A percentile compares a stretch with the other conserved stretches of the same genome.
Conservation (phyloP, 2,797 vertebrate species). For the Alcedo atthis region DNA sequence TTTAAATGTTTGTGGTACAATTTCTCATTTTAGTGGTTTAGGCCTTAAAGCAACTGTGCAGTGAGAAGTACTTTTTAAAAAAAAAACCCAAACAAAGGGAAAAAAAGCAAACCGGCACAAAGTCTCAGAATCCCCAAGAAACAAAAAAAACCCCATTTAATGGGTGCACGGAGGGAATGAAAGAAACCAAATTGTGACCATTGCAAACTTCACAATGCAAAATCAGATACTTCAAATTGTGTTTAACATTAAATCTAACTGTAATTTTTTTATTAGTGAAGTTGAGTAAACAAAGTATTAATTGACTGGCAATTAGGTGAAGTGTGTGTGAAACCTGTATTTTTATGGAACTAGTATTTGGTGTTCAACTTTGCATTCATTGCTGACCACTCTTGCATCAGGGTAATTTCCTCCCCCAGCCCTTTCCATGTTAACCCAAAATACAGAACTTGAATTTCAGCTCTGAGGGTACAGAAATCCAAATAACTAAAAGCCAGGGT, state of each 20-base stretch:
- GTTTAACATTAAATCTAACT: neutral
- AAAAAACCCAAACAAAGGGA: neutral
- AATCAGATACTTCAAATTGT: neutral
- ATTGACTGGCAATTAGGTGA: neutral
- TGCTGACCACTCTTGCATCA: neutral
- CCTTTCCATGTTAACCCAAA: neutral
- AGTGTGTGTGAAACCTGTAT: neutral
- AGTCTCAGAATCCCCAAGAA: neutral
- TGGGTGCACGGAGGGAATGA: neutral
- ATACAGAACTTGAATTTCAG: neutral
- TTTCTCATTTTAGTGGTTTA: neutral
- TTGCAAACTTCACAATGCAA: neutral
- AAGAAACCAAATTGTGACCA: neutral
- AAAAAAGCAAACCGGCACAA: neutral
- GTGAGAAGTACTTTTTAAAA: neutral
- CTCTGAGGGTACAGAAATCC: neutral
- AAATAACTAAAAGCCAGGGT: neutral
- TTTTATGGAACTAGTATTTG: neutral
- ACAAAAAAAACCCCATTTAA: no score
- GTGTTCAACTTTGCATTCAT: neutral
- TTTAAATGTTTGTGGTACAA: neutral
- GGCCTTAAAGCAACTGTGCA: neutral
- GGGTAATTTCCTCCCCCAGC: neutral
- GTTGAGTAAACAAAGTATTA: neutral
- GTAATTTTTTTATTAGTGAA: neutral